phyloP scores from a whole-genome alignment of 2,888 invertebrate genomes.

The Thymelicus acteon region DNA sequence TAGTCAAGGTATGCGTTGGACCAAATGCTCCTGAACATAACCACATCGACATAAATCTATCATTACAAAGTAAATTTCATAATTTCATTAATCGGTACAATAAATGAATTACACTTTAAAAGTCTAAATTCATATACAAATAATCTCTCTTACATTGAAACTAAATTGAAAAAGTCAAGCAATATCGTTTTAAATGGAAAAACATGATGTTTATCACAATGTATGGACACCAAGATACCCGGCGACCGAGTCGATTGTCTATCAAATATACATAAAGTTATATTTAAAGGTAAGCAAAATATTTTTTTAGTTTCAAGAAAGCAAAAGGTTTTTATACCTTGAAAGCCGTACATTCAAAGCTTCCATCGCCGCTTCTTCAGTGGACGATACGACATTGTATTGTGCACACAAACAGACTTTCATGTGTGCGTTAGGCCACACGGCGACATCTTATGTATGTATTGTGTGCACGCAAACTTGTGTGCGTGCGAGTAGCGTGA shows the following conservation, averaged over 20 bases:
- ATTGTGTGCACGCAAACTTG: no score
- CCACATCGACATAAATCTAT: constrained; percentile 74
- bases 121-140: constrained; percentile 83
- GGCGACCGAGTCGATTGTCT: constrained; percentile 65
- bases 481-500: no score
- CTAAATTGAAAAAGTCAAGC: constrained; percentile 72
- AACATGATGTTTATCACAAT: constrained; percentile 82
- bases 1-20: constrained; percentile 76
- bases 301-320: constrained; percentile 70
- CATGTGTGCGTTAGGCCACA: no score
- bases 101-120: constrained; percentile 73
- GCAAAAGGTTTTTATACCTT: constrained; percentile 68
- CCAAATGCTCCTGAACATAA: constrained; percentile 75
- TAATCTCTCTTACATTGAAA: constrained; percentile 79
- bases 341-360: constrained; percentile 40
- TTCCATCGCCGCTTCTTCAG: constrained; percentile 4
- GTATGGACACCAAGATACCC: constrained; percentile 78
- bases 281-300: constrained; percentile 68
- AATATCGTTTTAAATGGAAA: constrained; percentile 76
- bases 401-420: no score
- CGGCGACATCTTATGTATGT: no score
- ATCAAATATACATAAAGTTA: constrained; percentile 83
- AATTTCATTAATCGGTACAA: constrained; percentile 72
- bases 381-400: no score
- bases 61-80: constrained; percentile 70